A percentile compares a stretch with the other conserved stretches of the same genome.
Evolutionary conservation across 1,140 invertebrate genomes (phyloP).

Genomic region (Eumaeus atala): DNA sequence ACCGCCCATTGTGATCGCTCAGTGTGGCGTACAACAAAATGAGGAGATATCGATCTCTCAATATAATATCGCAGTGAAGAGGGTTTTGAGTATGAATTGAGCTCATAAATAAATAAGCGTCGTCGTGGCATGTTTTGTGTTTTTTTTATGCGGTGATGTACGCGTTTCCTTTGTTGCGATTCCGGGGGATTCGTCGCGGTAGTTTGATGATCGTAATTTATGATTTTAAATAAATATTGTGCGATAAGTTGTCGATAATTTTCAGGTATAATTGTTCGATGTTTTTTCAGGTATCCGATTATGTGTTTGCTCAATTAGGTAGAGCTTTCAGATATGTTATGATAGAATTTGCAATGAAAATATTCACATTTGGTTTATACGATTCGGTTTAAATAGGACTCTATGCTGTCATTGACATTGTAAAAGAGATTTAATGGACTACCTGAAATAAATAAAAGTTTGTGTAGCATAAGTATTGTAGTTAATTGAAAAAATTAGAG

Average conservation of each 20-base stretch:
- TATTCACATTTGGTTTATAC: neutral
- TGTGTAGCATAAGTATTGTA: no score
- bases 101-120: constrained; percentile 70
- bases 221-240: constrained; percentile 49
- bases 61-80: constrained; percentile 50
- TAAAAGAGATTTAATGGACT: no score
- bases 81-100: constrained; percentile 58
- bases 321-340: constrained; percentile 16
- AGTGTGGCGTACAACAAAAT: constrained; percentile 52
- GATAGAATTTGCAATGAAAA: neutral
- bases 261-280: constrained; percentile 25
- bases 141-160: constrained; percentile 56
- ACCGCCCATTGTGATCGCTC: constrained; percentile 46
- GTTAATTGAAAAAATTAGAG: no score
- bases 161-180: constrained; percentile 45
- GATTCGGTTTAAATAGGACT: no score
- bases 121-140: constrained; percentile 56
- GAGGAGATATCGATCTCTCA: constrained; percentile 66
- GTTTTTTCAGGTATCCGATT: constrained; percentile 24
- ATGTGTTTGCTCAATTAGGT: constrained; percentile 24
- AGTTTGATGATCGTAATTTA: constrained; percentile 44
- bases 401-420: no score
- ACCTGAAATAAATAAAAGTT: no score
- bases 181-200: constrained; percentile 45
- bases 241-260: constrained; percentile 22